Evolutionary conservation across 1,140 invertebrate genomes (phyloP).

Genomic region (Manduca sexta): DNA sequence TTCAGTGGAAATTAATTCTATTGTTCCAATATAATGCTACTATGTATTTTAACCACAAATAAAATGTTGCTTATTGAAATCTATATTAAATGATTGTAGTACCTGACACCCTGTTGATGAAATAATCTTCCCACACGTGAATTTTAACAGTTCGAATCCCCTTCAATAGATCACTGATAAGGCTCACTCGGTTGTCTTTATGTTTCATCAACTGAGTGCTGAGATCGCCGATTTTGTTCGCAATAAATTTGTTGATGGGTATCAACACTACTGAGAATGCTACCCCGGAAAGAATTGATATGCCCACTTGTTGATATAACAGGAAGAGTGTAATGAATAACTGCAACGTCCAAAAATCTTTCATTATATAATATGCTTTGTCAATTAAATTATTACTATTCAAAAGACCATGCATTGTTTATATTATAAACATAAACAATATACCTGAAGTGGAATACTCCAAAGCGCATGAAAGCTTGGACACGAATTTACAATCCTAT

Average conservation of each 20-base stretch:
- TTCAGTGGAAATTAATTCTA: too few relatives aligned
- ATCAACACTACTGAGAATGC: slow-evolving; percentile 91
- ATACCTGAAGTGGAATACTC: slow-evolving; percentile 94
- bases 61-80: too few relatives aligned
- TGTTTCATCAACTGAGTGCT: slow-evolving; percentile 92
- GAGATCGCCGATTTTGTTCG: slow-evolving; percentile 90
- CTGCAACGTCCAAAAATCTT: slow-evolving; percentile 75
- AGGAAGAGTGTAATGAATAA: slow-evolving; percentile 86
- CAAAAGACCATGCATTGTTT: too few relatives aligned
- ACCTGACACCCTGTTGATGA: slow-evolving; percentile 78
- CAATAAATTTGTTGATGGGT: slow-evolving; percentile 94
- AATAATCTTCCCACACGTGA: slow-evolving; percentile 95
- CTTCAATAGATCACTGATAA: slow-evolving; percentile 90
- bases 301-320: slow-evolving; percentile 90
- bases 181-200: slow-evolving; percentile 92
- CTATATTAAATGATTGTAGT: too few relatives aligned
- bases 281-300: slow-evolving; percentile 93
- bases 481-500: slow-evolving; percentile 96
- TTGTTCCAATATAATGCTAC: too few relatives aligned
- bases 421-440: not conserved
- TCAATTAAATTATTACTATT: too few relatives aligned
- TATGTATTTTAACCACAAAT: too few relatives aligned
- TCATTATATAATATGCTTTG: too few relatives aligned
- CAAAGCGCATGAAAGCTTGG: slow-evolving; percentile 97
- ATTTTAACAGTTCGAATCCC: slow-evolving; percentile 94